Evolutionary conservation across 1,140 invertebrate species (phyloP), one percentile per base, ranked within the genome.

Genomic region (Brachionus rotundiformis): DNA sequence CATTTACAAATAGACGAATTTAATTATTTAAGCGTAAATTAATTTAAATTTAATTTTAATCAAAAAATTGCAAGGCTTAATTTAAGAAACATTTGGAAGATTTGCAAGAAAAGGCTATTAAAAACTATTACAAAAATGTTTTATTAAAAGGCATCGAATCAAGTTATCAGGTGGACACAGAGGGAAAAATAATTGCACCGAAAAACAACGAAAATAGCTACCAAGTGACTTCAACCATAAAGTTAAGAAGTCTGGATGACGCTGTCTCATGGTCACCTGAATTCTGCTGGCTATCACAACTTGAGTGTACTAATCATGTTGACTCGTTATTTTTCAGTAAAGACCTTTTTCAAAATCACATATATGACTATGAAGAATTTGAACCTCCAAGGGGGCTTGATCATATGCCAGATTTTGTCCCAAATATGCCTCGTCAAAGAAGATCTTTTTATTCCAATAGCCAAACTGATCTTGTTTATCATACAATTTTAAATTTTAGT

Each of bases 111-210:
- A 71, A 71, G 33, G 11, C 65, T 36, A 3, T 36, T 4, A 13
- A 25, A 25, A 39, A 25, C 25, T 73, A 73, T 73, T 73, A 25
- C 25, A 73, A 73, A 23, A 73, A 73, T 44, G 27, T 73, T 7
- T 23, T 73, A 25, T 44, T 73, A 29, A 73, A 44, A 23, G 41
- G 8, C 0, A 73, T 73, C 11, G 68, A 73, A 23, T 73, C 68
- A 2, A 44, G 10, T 73, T 73, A 73, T 25, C 10, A 41, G 44
- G 39, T 73, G 3, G 19, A 23, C 25, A 25, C 68, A 2, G 44
- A 44, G 11, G 23, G 36, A 10, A 41, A 73, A 44, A 25, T 44
- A 73, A 73, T 25, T 5, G n/a, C n/a, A 29, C 0, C 19, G 23
- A 23, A 41, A 44, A 10, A 10, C 23, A 11, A 19, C 11, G 23